Conservation (phyloP, 92 coral and sea anemone species). For the Blastomussa wellsi region DNA sequence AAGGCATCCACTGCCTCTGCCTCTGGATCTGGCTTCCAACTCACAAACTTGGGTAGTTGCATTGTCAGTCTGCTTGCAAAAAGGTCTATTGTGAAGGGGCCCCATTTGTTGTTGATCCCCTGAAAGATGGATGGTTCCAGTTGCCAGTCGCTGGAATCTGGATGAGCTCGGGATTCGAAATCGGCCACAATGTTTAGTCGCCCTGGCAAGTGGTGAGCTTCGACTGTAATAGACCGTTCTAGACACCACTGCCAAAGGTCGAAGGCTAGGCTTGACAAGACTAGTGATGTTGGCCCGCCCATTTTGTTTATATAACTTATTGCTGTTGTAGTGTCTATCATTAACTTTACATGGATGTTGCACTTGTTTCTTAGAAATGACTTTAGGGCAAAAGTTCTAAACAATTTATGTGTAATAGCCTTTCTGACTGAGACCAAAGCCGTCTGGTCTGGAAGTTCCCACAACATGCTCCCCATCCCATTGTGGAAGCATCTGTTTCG, state of each 20-base stretch:
- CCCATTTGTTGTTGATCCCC: constrained; percentile 30
- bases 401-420: constrained; percentile 60
- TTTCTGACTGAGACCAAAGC: constrained; percentile 57
- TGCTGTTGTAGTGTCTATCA: constrained; percentile 56
- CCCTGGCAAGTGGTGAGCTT: constrained; percentile 55
- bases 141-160: constrained; percentile 23
- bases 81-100: constrained; percentile 48
- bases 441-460: constrained; percentile 55
- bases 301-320: constrained; percentile 51
- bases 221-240: background rate
- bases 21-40: constrained; percentile 58
- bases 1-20: constrained; percentile 52
- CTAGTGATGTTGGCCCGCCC: constrained; percentile 47
- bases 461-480: constrained; percentile 65
- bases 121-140: too few species aligned
- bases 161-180: constrained; percentile 21
- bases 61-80: constrained; percentile 56
- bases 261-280: constrained; percentile 41
- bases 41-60: constrained; percentile 52
- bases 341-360: constrained; percentile 43
- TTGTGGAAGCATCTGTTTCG: constrained; percentile 56
- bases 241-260: constrained; percentile 65
- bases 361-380: constrained; percentile 56
- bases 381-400: constrained; percentile 48
- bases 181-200: constrained; percentile 48